phyloP scores from a whole-genome alignment of 2,797 vertebrate species.

The Phoebastria nigripes region DNA sequence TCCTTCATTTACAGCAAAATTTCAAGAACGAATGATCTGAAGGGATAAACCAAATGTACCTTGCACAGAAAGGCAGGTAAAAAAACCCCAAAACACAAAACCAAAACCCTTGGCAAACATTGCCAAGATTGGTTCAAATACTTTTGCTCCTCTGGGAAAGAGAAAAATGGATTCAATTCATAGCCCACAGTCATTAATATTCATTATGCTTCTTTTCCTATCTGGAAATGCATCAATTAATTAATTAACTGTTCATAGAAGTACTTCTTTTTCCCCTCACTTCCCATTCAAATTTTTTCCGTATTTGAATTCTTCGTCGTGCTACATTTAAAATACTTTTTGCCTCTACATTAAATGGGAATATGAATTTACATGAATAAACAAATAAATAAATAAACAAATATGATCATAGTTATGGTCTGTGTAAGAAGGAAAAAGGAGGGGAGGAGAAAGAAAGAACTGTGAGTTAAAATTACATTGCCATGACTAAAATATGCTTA shows the following conservation, averaged over 20 bases:
- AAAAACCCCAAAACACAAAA: not conserved
- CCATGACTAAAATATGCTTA: not conserved
- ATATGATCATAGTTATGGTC: not conserved
- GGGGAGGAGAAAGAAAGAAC: not conserved
- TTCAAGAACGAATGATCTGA: not conserved
- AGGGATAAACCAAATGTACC: not conserved
- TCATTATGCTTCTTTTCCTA: not conserved
- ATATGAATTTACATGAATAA: not conserved
- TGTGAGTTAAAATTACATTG: not conserved
- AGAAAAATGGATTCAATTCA: not conserved
- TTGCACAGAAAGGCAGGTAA: not conserved
- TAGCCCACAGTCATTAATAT: not conserved
- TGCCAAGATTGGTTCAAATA: not conserved
- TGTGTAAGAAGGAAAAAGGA: not conserved
- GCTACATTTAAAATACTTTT: not conserved
- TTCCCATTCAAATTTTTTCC: not conserved
- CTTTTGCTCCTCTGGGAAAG: not conserved
- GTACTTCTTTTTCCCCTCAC: not conserved
- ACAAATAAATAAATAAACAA: not conserved
- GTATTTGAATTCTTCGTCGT: not conserved
- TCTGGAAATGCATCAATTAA: constrained; percentile 28
- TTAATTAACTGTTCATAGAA: constrained; percentile 19
- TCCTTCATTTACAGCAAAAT: not conserved
- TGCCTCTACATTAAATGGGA: not conserved
- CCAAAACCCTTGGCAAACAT: not conserved